Percentiles rank a stretch among this genome's conserved stretches.
phyloP scores from a whole-genome alignment of 2,113 vertebrate genomes.

The Silurus glanis region DNA sequence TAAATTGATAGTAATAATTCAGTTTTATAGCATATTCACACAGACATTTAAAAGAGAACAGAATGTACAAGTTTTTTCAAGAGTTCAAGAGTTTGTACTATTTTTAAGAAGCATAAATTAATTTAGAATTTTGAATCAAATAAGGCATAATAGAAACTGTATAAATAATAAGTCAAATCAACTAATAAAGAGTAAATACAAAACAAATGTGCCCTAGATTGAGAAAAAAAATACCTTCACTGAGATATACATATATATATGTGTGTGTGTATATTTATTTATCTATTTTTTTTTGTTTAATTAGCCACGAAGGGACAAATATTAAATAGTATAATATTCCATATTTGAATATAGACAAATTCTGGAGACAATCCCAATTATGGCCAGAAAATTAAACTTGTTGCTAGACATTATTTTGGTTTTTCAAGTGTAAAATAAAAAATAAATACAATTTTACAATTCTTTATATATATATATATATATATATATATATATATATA shows the following conservation, averaged over 20 bases:
- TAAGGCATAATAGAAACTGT: background rate
- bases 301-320: background rate
- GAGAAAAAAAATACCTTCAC: background rate
- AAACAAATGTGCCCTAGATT: background rate
- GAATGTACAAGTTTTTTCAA: too few relatives aligned
- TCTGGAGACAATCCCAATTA: background rate
- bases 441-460: too few relatives aligned
- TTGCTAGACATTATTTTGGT: background rate
- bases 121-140: background rate
- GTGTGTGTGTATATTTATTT: too few relatives aligned
- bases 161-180: background rate
- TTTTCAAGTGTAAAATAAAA: background rate
- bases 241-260: background rate
- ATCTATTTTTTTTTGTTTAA: background rate
- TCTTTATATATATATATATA: too few relatives aligned
- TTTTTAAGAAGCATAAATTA: background rate
- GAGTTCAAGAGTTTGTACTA: too few relatives aligned
- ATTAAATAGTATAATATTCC: background rate
- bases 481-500: too few relatives aligned
- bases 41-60: background rate
- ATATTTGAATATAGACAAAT: background rate
- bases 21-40: background rate
- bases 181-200: background rate
- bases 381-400: background rate
- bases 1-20: background rate